Percentiles rank a stretch among this genome's conserved stretches.
These are phyloP conservation scores for Apocheima hispidaria DNA, from an alignment of 2,888 invertebrate genomes.

Conservation along the genomic window DNA sequence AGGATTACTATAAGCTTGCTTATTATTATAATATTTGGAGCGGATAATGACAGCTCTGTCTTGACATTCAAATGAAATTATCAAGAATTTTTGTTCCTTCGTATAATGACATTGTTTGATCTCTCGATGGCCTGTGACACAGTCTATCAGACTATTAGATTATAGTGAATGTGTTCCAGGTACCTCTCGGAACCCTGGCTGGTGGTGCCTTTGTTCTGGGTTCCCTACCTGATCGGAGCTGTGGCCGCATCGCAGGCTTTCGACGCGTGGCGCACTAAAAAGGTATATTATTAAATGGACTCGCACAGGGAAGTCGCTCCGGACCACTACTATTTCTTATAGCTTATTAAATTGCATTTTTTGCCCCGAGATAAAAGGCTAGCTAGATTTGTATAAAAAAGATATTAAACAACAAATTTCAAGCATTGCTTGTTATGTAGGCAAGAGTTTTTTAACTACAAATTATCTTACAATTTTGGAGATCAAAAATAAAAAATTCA, in stretches of 20 bases:
- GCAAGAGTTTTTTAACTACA: too few relatives aligned
- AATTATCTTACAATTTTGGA: too few relatives aligned
- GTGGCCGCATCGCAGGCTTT: slow-evolving; percentile 56
- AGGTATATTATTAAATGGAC: slow-evolving; percentile 48
- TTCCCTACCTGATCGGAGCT: slow-evolving; percentile 62
- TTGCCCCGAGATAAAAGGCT: too few relatives aligned
- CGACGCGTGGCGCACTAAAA: slow-evolving; percentile 64
- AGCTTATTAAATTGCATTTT: neutral
- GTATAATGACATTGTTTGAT: neutral
- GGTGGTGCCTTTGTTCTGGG: slow-evolving; percentile 71
- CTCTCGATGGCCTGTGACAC: neutral
- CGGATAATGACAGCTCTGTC: too few relatives aligned
- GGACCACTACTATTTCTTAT: neutral
- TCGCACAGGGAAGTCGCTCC: neutral
- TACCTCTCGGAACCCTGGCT: slow-evolving; percentile 71
- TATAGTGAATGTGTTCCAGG: slow-evolving; percentile 46
- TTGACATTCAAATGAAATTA: too few relatives aligned
- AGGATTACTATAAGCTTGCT: too few relatives aligned
- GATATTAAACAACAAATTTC: too few relatives aligned
- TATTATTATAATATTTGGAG: too few relatives aligned
- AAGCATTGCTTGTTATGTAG: too few relatives aligned
- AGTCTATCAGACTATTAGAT: neutral
- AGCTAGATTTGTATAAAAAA: neutral
- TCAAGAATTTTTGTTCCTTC: too few relatives aligned
- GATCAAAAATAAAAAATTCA: too few relatives aligned